Evolutionary conservation across 2,113 vertebrate species (phyloP), one percentile per base, ranked within the genome.

Genomic region (Calidris pugnax): DNA sequence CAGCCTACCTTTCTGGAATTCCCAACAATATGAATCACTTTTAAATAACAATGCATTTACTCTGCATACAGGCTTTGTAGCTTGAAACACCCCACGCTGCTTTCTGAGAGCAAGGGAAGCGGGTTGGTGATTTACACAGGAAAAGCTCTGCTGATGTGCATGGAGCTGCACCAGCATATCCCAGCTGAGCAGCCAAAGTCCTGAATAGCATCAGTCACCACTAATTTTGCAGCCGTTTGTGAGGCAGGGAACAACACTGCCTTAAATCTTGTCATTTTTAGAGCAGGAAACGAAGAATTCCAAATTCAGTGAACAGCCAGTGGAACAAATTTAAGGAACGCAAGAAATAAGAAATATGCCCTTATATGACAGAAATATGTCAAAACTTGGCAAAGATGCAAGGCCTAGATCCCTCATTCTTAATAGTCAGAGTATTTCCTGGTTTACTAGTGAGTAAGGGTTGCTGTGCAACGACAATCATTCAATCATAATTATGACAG

Each of bases 31-130:
- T 63, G 74, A 96, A 94, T 93, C 77, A 85, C 69, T 90, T 93
- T 68, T 79, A 95, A 93, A 97, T 96, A 96, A 95, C 77, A 96
- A 93, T 76, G 62, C 55, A 62, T 79, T 95, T 79, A 26, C 45
- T 95, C 92, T 92, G 85, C 92, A 96, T 93, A 91, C 53, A 82
- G 55, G 74, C 80, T 92, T 87, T 89, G 66, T 62, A 95, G 73
- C 48, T 62, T 73, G 69, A 73, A 90, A 81, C 43, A 92, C 21
- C 27, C 51, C 55, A 56, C 4, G 14, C 30, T 73, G 78, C 18
- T 76, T 60, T 62, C 59, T 66, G 59, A 20, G 43, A 50, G 43
- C 56, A 89, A 57, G 32, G 20, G 33, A 86, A 78, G 51, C 32
- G 32, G 32, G 5, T 55, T 18, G 37, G 57, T 63, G 90, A 95